phyloP scores from a whole-genome alignment of 1,140 invertebrate genomes.

The Drosophila orosa region DNA sequence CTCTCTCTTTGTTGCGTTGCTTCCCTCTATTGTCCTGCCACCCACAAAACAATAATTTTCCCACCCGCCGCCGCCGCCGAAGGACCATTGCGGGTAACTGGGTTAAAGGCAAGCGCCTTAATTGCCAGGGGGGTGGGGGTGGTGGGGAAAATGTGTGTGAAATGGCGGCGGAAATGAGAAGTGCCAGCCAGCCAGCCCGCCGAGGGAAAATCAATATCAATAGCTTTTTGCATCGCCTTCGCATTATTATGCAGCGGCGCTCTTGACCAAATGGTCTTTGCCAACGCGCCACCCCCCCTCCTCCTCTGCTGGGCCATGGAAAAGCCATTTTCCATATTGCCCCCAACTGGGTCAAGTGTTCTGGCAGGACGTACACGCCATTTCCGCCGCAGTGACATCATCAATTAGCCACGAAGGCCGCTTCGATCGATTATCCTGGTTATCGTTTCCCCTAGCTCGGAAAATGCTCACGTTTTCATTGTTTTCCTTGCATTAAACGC shows the following conservation, averaged over 20 bases:
- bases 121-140: conserved; percentile 29
- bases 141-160: conserved; percentile 2
- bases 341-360: conserved; percentile 63
- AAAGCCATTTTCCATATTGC: conserved; percentile 19
- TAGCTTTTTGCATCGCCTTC: conserved; percentile 46
- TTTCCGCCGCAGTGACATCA: conserved; percentile 44
- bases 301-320: conserved; percentile 3
- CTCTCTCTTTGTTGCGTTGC: background rate
- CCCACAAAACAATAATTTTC: conserved; percentile 4
- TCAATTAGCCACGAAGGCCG: conserved; percentile 17
- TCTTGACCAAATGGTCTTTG: conserved; percentile 16
- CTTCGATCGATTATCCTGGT: conserved; percentile 36
- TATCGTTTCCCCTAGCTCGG: background rate
- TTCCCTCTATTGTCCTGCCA: conserved; percentile 2
- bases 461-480: conserved; percentile 25
- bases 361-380: conserved; percentile 29
- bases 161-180: conserved; percentile 7
- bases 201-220: conserved; percentile 76
- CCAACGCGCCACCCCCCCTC: background rate
- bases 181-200: too few species aligned
- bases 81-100: conserved; percentile 38
- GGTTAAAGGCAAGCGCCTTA: conserved; percentile 64
- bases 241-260: conserved; percentile 21
- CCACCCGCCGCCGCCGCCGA: conserved; percentile 5
- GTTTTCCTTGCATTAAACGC: conserved; percentile 37